These are phyloP conservation scores for Trichonephila clavata DNA, from an alignment of 1,140 invertebrate genomes.

Conservation along the genomic window DNA sequence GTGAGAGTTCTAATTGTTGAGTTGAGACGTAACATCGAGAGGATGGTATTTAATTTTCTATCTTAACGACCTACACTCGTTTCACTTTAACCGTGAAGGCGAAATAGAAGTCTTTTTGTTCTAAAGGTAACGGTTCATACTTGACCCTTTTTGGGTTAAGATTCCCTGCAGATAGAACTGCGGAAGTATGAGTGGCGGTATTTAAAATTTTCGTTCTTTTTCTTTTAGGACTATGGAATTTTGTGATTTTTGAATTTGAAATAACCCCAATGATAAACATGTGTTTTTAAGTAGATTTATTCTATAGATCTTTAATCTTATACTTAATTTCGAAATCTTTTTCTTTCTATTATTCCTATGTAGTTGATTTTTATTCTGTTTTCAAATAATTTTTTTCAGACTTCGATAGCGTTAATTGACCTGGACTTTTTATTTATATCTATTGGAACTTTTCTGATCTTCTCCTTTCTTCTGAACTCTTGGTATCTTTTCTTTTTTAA, in stretches of 20 bases:
- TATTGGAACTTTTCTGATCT: no score
- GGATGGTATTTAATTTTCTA: conserved; percentile 23
- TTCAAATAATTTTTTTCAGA: no score
- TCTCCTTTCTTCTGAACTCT: no score
- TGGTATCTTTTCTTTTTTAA: no score
- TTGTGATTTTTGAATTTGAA: neutral
- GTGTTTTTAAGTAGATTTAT: neutral
- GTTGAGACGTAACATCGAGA: neutral
- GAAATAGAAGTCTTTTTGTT: conserved; percentile 18
- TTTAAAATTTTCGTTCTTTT: neutral
- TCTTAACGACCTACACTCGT: neutral
- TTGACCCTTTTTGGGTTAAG: neutral
- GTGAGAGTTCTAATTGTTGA: conserved; percentile 19
- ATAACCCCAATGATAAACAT: neutral
- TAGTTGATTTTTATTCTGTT: no score
- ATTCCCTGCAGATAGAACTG: neutral
- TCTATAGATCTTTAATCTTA: neutral
- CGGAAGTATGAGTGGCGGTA: neutral
- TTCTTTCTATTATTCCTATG: no score
- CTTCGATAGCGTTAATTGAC: no score
- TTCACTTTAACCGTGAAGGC: conserved; percentile 37
- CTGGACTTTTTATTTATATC: no score
- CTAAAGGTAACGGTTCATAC: conserved; percentile 17
- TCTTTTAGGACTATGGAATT: neutral
- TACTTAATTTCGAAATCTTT: no score